Percentiles rank a stretch among this genome's conserved stretches.
phyloP scores from a whole-genome alignment of 2,113 vertebrate species.

The Dasyornis broadbenti region DNA sequence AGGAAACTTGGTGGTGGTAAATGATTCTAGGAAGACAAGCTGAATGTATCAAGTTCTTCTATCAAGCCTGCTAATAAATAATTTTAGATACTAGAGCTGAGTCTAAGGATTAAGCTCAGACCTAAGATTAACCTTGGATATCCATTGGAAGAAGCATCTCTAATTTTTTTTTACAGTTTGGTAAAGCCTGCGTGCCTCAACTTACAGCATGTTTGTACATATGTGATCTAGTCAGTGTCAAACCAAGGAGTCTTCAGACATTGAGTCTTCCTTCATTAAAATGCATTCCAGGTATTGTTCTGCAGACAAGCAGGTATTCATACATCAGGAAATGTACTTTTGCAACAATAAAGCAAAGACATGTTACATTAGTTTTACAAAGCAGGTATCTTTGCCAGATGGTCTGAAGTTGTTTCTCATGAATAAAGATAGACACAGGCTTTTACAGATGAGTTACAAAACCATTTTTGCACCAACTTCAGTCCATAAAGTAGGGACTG shows the following conservation, averaged over 20 bases:
- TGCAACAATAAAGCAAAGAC: background rate
- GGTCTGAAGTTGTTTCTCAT: background rate
- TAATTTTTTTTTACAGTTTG: background rate
- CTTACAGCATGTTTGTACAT: background rate
- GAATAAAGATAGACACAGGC: background rate
- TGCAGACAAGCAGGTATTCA: background rate
- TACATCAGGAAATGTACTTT: background rate
- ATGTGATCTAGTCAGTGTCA: background rate
- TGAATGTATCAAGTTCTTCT: background rate
- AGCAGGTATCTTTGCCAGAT: background rate
- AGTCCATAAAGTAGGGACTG: background rate
- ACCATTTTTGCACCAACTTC: background rate
- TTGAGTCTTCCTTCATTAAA: background rate
- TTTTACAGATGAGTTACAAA: background rate
- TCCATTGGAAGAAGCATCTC: background rate
- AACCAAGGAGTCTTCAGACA: background rate
- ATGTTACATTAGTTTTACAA: background rate
- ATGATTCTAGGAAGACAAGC: background rate
- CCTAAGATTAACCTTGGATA: background rate
- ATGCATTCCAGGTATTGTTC: background rate
- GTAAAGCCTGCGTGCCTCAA: background rate
- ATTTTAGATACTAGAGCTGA: background rate
- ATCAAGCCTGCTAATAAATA: background rate
- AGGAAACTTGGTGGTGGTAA: background rate
- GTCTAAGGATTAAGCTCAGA: background rate